phyloP scores from a whole-genome alignment of 2,888 invertebrate genomes.

The Pinctada fucata region DNA sequence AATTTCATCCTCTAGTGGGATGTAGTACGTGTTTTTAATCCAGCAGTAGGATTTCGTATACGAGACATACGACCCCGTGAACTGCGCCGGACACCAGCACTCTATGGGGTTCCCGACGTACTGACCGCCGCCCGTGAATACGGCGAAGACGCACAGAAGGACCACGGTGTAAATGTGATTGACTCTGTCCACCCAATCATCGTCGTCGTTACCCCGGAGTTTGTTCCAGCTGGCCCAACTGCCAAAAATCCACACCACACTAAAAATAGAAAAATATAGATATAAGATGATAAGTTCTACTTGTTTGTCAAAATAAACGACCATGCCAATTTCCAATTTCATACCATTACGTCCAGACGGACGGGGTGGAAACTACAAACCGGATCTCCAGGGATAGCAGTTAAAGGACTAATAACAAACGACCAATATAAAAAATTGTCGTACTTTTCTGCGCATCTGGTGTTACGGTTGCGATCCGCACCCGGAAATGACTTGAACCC shows the following conservation, averaged over 20 bases:
- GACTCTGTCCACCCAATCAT: slow-evolving; percentile 69
- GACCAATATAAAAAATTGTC: too few relatives aligned
- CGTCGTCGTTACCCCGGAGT: slow-evolving; percentile 65
- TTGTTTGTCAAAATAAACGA: too few relatives aligned
- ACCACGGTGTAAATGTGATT: slow-evolving; percentile 70
- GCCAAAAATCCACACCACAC: slow-evolving; percentile 63
- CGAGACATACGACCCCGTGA: slow-evolving; percentile 76
- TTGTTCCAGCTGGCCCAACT: slow-evolving; percentile 68
- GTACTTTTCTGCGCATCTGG: too few relatives aligned
- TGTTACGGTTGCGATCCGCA: too few relatives aligned
- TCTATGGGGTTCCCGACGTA: slow-evolving; percentile 70
- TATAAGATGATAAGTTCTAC: too few relatives aligned
- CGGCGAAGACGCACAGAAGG: slow-evolving; percentile 63
- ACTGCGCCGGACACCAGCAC: slow-evolving; percentile 71
- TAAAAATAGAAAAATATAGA: slow-evolving; percentile 38
- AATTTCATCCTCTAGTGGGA: slow-evolving; percentile 68
- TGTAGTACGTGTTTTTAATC: slow-evolving; percentile 73
- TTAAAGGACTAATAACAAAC: too few relatives aligned
- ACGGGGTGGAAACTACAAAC: too few relatives aligned
- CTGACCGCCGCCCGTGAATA: slow-evolving; percentile 68
- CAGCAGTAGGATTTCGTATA: slow-evolving; percentile 73
- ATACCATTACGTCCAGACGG: too few relatives aligned
- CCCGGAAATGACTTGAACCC: too few relatives aligned
- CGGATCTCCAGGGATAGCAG: too few relatives aligned
- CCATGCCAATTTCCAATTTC: too few relatives aligned